These are phyloP conservation scores for Mythimna lalbum DNA, from an alignment of 2,888 invertebrate genomes.

Conservation along the genomic window DNA sequence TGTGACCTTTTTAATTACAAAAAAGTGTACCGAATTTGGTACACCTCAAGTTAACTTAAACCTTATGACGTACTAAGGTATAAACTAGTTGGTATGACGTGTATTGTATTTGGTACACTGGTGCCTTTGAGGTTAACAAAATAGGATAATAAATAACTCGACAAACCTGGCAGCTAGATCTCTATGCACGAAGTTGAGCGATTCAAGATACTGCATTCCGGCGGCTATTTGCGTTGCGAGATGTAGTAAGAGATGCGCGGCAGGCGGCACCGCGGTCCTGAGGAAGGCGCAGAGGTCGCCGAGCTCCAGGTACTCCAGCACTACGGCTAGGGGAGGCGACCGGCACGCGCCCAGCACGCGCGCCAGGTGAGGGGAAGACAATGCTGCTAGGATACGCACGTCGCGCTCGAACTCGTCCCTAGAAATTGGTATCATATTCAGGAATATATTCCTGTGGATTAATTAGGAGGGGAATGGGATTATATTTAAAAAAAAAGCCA, in stretches of 20 bases:
- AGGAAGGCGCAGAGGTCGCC: conserved; percentile 96
- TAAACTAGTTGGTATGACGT: no score
- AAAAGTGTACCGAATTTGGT: no score
- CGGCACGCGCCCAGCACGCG: conserved; percentile 94
- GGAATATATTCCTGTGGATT: conserved; percentile 11
- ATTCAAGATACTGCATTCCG: conserved; percentile 97
- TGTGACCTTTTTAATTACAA: no score
- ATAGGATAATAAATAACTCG: background rate
- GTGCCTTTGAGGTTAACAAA: no score
- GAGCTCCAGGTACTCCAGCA: conserved; percentile 95
- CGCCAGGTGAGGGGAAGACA: conserved; percentile 94
- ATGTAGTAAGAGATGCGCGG: conserved; percentile 93
- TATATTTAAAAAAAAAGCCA: no score
- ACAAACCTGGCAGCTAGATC: conserved; percentile 95
- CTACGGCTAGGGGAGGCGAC: conserved; percentile 94
- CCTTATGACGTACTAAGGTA: no score
- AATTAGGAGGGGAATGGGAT: no score
- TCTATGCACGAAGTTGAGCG: conserved; percentile 97
- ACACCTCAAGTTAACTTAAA: no score
- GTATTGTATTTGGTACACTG: no score
- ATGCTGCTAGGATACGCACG: conserved; percentile 95
- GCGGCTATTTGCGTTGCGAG: conserved; percentile 97
- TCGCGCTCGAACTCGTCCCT: conserved; percentile 96
- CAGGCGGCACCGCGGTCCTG: conserved; percentile 93
- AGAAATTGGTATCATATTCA: conserved; percentile 45